Evolutionary conservation across 2,113 vertebrate genomes (phyloP).

Genomic region (Cisticola juncidis): DNA sequence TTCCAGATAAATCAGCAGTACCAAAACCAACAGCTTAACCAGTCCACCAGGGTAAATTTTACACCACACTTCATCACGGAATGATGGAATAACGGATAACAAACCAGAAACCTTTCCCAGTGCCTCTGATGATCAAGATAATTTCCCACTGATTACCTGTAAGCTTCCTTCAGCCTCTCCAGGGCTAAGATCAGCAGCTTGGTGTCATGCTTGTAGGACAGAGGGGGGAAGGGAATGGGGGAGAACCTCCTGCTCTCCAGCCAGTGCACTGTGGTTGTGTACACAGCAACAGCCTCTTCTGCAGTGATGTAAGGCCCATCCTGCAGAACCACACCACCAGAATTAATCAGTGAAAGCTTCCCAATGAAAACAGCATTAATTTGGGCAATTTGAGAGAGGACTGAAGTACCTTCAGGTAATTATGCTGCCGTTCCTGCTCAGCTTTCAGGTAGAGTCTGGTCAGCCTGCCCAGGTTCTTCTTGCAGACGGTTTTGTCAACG

Average conservation of each 20-base stretch:
- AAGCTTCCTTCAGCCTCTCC: constrained; percentile 98
- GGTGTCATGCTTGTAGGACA: constrained; percentile 98
- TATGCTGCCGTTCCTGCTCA: constrained; percentile 98
- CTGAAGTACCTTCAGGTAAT: constrained; percentile 91
- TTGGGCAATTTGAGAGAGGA: background rate
- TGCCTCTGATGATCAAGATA: background rate
- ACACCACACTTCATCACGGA: rapidly evolving
- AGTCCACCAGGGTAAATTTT: background rate
- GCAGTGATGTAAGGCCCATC: constrained; percentile 99
- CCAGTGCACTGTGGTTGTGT: constrained; percentile 99
- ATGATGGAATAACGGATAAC: background rate
- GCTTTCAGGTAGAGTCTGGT: constrained; percentile 97
- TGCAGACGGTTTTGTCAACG: constrained; percentile 98
- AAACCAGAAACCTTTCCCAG: background rate
- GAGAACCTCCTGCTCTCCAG: constrained; percentile 97
- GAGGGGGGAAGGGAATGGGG: constrained; percentile 94
- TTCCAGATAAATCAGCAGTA: background rate
- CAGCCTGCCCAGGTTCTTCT: constrained; percentile 96
- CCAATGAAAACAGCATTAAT: background rate
- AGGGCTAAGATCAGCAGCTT: constrained; percentile 95
- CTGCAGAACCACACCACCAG: constrained; percentile 61
- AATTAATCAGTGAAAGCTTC: background rate
- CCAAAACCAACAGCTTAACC: background rate
- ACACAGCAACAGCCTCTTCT: constrained; percentile 98
- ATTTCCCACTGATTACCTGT: constrained; percentile 79